Evolutionary conservation across 1,140 invertebrate genomes (phyloP).

Genomic region (Hycleus phaleratus): DNA sequence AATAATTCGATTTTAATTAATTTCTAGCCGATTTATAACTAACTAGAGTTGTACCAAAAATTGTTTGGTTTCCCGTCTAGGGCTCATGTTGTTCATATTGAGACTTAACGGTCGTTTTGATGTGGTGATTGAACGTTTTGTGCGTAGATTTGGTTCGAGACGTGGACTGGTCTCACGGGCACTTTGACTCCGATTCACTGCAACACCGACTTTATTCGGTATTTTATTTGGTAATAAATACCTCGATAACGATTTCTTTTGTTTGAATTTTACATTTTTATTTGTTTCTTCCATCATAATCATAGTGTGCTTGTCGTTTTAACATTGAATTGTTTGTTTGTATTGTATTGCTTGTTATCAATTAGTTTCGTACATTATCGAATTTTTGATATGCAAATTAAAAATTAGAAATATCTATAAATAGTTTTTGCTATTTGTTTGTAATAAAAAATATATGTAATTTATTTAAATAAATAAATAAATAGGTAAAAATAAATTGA

Average conservation of each 20-base stretch:
- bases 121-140: slow-evolving; percentile 28
- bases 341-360: no score
- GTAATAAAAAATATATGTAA: no score
- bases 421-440: no score
- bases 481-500: no score
- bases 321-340: background rate
- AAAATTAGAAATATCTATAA: no score
- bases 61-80: slow-evolving; percentile 17
- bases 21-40: background rate
- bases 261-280: slow-evolving; percentile 15
- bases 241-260: slow-evolving; percentile 29
- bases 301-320: background rate
- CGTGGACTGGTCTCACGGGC: slow-evolving; percentile 25
- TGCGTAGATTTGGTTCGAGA: slow-evolving; percentile 23
- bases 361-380: no score
- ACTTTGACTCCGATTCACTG: slow-evolving; percentile 33
- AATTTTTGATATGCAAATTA: no score
- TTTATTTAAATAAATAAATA: no score
- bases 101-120: slow-evolving; percentile 37
- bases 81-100: slow-evolving; percentile 20
- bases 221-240: slow-evolving; percentile 35
- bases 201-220: slow-evolving; percentile 38
- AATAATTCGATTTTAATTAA: background rate
- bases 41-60: background rate
- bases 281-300: slow-evolving; percentile 11